Evolutionary conservation across 2,113 vertebrate species (phyloP), one percentile per base, ranked within the genome.

Genomic region (Melanerpes aurifrons): DNA sequence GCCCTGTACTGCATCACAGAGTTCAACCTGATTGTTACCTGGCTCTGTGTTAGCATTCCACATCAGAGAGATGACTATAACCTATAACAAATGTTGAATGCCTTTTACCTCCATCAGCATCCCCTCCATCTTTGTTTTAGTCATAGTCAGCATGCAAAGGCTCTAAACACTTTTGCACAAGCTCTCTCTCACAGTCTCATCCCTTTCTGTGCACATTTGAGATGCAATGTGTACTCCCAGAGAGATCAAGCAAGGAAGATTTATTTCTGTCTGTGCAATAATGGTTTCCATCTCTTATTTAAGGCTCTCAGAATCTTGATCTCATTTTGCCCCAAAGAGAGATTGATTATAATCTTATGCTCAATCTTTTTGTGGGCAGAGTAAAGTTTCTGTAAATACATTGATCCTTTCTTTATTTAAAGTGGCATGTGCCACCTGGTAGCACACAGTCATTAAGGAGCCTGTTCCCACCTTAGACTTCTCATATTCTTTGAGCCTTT

Each of bases 1-100:
- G 1, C 37, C 6, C 29, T 53, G 10, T 56, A 37, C 5, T 1
- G 0, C 59, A 76, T 6, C 18, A 26, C 0, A 0, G 16, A 22
- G 61, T 25, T 25, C 28, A 83, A 67, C 61, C 31, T 56, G 15
- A 4, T 7, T 26, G 21, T 53, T 77, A 40, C 12, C 7, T 78
- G 37, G 10, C 3, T 7, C 12, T 47, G 0, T 31, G 15, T 24
- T 47, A 22, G 31, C 15, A 50, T 7, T 50, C 28, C 19, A 21
- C 4, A 3, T 74, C 35, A 47, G 21, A 79, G 25, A 73, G n/a
- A 68, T 10, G 3, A 2, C 29, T 69, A 8, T 9, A 81, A 77
- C 10, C 26, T 31, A 14, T 6, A 35, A 6, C 1, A 48, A 82
- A 3, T 7, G 7, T 47, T 71, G 45, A 86, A 72, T 6, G 8